phyloP scores from a whole-genome alignment of 2,888 invertebrate genomes.

The Apamea crenata region DNA sequence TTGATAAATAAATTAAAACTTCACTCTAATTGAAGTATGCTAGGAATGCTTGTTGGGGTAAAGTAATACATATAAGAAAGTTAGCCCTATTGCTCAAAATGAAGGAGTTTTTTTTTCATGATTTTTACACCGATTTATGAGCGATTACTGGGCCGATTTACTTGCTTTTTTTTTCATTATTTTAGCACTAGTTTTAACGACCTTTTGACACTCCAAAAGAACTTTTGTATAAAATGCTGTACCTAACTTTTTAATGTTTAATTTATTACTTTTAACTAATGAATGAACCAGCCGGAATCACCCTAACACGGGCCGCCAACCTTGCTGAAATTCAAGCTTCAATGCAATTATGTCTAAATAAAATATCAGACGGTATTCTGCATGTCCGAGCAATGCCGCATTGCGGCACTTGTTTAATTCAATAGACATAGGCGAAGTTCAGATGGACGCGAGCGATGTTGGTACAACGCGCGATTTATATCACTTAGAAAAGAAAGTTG shows the following conservation, averaged over 20 bases:
- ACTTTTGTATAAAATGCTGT: background rate
- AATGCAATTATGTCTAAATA: slow-evolving; percentile 65
- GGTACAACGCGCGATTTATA: slow-evolving; percentile 16
- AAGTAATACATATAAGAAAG: background rate
- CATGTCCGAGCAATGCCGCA: slow-evolving; percentile 60
- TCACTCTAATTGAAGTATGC: slow-evolving; percentile 17
- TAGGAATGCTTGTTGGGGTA: background rate
- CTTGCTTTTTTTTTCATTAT: background rate
- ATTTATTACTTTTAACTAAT: slow-evolving; percentile 6
- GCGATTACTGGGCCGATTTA: background rate
- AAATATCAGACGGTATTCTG: slow-evolving; percentile 57
- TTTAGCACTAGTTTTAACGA: background rate
- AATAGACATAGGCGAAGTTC: slow-evolving; percentile 54
- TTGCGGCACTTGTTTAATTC: slow-evolving; percentile 62
- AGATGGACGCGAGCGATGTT: slow-evolving; percentile 21
- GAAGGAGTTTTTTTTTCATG: too few species aligned
- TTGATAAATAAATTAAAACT: slow-evolving; percentile 34
- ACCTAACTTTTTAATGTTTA: background rate
- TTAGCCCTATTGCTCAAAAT: background rate
- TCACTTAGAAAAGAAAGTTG: background rate
- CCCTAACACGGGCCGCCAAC: background rate
- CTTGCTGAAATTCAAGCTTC: slow-evolving; percentile 48
- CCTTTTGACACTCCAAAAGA: background rate
- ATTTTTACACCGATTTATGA: background rate
- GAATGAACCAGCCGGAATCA: background rate